Conservation (phyloP, 2,888 invertebrate genomes). For the Drosophila subsilvestris region DNA sequence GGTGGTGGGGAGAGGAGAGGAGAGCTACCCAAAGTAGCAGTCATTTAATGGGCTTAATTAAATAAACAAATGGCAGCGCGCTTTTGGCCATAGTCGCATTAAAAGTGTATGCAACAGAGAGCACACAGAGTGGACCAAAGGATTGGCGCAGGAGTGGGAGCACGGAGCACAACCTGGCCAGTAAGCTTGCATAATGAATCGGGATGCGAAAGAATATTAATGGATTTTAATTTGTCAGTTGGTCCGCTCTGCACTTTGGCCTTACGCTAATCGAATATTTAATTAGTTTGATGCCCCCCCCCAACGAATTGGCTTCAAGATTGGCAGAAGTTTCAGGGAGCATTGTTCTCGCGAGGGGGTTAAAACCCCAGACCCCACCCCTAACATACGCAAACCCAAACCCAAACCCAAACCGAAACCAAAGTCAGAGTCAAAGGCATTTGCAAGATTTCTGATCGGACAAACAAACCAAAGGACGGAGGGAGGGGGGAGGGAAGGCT, state of each 20-base stretch:
- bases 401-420: background rate
- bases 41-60: constrained; percentile 78
- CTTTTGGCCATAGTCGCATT: constrained; percentile 50
- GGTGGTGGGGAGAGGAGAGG: background rate
- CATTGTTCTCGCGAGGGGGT: constrained; percentile 4
- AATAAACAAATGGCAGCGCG: constrained; percentile 72
- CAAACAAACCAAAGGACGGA: constrained; percentile 39
- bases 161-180: constrained; percentile 1
- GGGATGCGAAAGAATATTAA: constrained; percentile 33
- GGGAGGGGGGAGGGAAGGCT: constrained; percentile 32
- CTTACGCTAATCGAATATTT: constrained; percentile 70
- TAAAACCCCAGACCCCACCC: background rate
- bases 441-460: constrained; percentile 48
- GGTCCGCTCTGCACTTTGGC: constrained; percentile 8
- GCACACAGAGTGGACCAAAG: constrained; percentile 8
- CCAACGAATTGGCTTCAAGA: constrained; percentile 61
- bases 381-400: too few species aligned
- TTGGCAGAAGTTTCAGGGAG: constrained; percentile 37
- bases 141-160: background rate
- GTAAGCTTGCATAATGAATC: constrained; percentile 24
- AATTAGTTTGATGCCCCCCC: constrained; percentile 64
- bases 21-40: constrained; percentile 21
- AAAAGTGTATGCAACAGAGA: constrained; percentile 43
- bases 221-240: constrained; percentile 41
- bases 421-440: constrained; percentile 40